Base-by-base conservation (phyloP, 2,797 vertebrate species). In the Syndactyla subalaris region DNA sequence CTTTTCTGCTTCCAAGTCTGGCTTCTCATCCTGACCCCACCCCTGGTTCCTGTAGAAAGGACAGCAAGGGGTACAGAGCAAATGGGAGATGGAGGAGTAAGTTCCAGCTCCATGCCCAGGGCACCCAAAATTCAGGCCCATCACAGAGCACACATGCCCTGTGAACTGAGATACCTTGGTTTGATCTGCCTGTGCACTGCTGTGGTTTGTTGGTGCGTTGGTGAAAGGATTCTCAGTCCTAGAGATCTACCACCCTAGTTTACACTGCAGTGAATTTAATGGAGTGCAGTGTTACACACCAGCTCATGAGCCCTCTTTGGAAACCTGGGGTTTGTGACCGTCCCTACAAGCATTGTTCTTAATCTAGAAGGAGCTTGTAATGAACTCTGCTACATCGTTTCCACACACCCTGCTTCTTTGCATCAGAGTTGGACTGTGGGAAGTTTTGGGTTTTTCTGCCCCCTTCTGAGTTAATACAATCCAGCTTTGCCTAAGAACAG, bases 91-190 rank as follows among this genome's bases (percentile, higher is more conserved):
- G 21, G 4, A 36, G 29, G 22, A 24, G 10, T 24, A 16, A 18
- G 29, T 49, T 51, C 13, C 41, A 72, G 24, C 49, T 63, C 16
- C 32, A 14, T 0, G 0, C 7, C 34, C 1, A 2, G 29, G 49
- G 20, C 6, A 55, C 30, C 41, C 62, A 51, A 34, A 15, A 16
- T 48, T 24, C 38, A 43, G 36, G 9, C 21, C 61, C 34, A 6
- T 26, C 30, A 23, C 19, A 70, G 41, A 61, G 46, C 41, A 57
- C 8, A 8, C 39, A 24, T 68, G 39, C 14, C 16, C 51, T 74
- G 41, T 59, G 29, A 79, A 24, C 30, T 57, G 77, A 29, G 38
- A 34, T 29, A 21, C 24, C 22, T 36, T 54, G 18, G 21, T 62
- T 66, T 82, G 43, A 71, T 29, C 27, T 46, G 34, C 30, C 36